Conservation (phyloP, 2,113 vertebrate species). For the Gymnogyps californianus region DNA sequence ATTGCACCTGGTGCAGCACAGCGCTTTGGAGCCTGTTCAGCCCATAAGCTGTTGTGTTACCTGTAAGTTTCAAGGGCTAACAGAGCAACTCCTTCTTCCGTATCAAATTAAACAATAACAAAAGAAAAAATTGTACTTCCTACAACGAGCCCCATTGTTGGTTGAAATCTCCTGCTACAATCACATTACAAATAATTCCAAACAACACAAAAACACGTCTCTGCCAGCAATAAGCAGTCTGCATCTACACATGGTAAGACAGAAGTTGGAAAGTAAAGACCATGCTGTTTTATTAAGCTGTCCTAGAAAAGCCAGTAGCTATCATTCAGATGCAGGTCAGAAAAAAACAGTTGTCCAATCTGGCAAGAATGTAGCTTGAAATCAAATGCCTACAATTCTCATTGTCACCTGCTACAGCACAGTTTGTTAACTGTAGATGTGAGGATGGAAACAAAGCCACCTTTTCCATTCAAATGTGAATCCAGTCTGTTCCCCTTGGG, state of each 20-base stretch:
- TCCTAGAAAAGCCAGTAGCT: neutral
- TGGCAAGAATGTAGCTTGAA: neutral
- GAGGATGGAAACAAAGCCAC: neutral
- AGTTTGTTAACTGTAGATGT: neutral
- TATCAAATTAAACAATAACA: neutral
- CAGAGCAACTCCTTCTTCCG: neutral
- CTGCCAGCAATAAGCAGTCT: neutral
- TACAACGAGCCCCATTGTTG: neutral
- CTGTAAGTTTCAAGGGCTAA: neutral
- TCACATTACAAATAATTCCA: neutral
- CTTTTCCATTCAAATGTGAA: neutral
- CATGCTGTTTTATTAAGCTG: neutral
- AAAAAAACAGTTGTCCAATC: neutral
- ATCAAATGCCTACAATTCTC: neutral
- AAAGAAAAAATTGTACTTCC: neutral
- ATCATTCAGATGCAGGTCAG: neutral
- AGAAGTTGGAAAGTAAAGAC: neutral
- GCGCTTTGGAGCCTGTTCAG: neutral
- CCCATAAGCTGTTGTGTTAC: neutral
- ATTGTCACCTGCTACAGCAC: neutral
- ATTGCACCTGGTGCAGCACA: neutral
- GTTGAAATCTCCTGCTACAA: neutral
- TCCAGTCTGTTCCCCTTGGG: neutral
- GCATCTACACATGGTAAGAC: neutral
- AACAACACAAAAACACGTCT: neutral